Conservation (phyloP, 2,888 invertebrate genomes). For the Capitulum mitella region DNA sequence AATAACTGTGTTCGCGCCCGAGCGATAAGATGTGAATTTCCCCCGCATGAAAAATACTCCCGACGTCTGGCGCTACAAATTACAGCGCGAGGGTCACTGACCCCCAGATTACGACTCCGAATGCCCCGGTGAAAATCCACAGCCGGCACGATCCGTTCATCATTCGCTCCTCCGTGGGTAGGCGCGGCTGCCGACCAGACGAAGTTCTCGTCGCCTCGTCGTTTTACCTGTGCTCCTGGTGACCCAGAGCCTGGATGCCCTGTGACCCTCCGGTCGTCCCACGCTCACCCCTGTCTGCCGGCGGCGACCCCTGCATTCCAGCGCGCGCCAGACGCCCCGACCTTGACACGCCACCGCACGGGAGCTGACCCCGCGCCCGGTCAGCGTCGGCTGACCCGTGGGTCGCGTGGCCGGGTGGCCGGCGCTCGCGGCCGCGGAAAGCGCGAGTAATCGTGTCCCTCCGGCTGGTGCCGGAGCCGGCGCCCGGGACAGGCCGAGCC, state of each 20-base stretch:
- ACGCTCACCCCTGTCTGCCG: neutral
- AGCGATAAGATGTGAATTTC: neutral
- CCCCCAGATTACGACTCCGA: neutral
- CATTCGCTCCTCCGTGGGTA: no score
- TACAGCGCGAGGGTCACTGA: neutral
- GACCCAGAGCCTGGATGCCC: neutral
- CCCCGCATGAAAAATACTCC: neutral
- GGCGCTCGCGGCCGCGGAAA: neutral
- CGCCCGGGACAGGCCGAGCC: no score
- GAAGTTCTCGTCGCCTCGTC: no score
- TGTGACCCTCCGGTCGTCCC: neutral
- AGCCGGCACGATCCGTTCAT: no score
- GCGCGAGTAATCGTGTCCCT: neutral
- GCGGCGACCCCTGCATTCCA: slow-evolving; percentile 1
- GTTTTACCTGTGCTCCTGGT: neutral
- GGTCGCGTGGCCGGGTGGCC: neutral
- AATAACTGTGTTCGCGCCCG: neutral
- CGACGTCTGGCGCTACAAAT: neutral
- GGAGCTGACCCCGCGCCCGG: slow-evolving; percentile 14
- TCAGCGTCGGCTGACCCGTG: neutral
- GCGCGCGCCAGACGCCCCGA: neutral
- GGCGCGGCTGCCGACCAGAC: no score
- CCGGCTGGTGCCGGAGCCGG: no score
- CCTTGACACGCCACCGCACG: slow-evolving; percentile 11
- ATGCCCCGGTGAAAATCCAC: neutral